Base-by-base conservation (phyloP, 2,113 vertebrate species). In the Seriola quinqueradiata region DNA sequence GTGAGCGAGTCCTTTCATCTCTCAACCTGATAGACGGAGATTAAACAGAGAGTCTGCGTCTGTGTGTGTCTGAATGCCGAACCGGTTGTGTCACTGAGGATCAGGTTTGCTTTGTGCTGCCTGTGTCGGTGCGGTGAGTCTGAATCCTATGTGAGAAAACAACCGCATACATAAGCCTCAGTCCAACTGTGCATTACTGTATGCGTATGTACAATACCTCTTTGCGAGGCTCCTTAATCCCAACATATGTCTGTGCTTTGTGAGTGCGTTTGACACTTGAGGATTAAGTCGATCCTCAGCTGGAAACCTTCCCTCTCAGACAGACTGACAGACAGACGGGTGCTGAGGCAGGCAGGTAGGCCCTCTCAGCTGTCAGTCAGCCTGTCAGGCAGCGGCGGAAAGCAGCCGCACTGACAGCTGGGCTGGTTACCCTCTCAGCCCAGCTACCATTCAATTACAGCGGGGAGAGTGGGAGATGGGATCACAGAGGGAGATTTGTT, bases 1-100 rank as follows among this genome's bases (percentile, higher is more conserved):
- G 77, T 80, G 48, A 57, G 44, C 16, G 66, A 8, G 17, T 69
- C 61, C 34, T 73, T 89, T 88, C 77, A 90, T 89, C 65, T 84
- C 32, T 40, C 42, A 68, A 55, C 60, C 75, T 67, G 76, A 81
- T 68, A 90, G 73, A 80, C 57, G 4, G 38, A 86, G 76, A 83
- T 69, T 50, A 78, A 69, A 77, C 52, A 1, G 1, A 58, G 76
- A 25, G 65, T 63, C 8, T 83, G 42, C 63, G 23, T 73, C 4
- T 78, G 55, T 58, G 25, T 48, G 40, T 36, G 73, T 70, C 70
- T 79, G 82, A 75, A 9, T 13, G 17, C 66, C 68, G 50, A 83
- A 36, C 23, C 1, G 1, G 77, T 71, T 44, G 60, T 70, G 64
- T 58, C 0, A 5, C 44, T 8, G 52, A 75, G 76, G 69, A 54